Percentiles rank a stretch among this genome's conserved stretches.
phyloP scores from a whole-genome alignment of 2,888 invertebrate species.

The Chelonus formosanus region DNA sequence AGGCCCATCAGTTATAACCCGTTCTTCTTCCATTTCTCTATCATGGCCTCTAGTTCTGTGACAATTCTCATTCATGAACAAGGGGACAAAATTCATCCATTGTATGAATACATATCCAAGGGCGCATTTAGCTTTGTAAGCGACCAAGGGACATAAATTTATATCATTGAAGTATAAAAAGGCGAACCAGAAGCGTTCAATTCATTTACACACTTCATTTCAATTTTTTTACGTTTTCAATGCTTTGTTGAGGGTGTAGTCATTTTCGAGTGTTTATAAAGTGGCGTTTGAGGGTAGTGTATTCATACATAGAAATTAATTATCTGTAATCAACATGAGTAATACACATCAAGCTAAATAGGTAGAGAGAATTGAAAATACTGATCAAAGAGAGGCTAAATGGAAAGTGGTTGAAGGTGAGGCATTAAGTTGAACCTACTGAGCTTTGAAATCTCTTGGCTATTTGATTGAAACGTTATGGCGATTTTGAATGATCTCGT shows the following conservation, averaged over 20 bases:
- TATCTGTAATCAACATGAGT: constrained; percentile 12
- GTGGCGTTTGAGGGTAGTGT: constrained; percentile 6
- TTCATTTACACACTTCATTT: constrained; percentile 10
- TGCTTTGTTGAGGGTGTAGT: neutral
- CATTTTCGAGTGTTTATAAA: constrained; percentile 13
- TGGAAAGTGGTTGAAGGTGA: constrained; percentile 37
- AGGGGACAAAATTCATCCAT: constrained; percentile 12
- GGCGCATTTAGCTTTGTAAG: neutral
- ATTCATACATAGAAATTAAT: constrained; percentile 15
- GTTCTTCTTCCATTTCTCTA: constrained; percentile 16
- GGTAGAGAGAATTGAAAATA: constrained; percentile 7
- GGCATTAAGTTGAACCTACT: constrained; percentile 22
- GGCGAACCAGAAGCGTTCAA: constrained; percentile 3
- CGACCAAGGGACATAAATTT: constrained; percentile 6
- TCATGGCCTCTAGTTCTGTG: neutral
- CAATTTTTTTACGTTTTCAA: neutral
- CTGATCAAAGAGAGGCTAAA: constrained; percentile 45
- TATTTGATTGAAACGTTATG: constrained; percentile 36
- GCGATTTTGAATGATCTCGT: constrained; percentile 39
- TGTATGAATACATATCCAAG: neutral
- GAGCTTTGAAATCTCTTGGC: constrained; percentile 17
- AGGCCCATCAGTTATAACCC: constrained; percentile 2
- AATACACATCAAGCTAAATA: neutral
- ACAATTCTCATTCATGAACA: constrained; percentile 4
- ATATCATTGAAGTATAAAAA: constrained; percentile 5